Base-by-base conservation (phyloP, 1,140 invertebrate genomes). In the Drosophila ambigua region DNA sequence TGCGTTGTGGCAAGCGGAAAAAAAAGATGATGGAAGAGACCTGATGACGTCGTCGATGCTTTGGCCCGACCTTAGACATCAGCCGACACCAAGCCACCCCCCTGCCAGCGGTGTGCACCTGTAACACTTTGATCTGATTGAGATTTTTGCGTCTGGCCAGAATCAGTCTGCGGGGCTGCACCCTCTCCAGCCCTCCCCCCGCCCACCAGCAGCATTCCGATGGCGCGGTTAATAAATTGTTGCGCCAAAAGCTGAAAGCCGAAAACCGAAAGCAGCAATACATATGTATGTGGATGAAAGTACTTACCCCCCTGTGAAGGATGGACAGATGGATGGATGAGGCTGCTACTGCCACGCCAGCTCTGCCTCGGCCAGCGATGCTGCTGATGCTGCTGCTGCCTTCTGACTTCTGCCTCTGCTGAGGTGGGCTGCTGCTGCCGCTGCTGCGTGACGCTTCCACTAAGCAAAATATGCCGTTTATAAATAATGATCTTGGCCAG, bases 401-500 rank as follows among this genome's bases (percentile, higher is more conserved):
- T 20, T 8, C 20, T 28, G 35, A 11, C 49, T 16, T 20, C n/a
- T 53, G 51, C 51, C 31, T 35, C 15, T 53, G 15, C 51, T 53
- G 35, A 67, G 50, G 65, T 55, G 65, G 46, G 49, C 60, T 39
- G 35, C 23, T 4, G 43, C 52, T 46, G 67, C 62, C 74, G 77
- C 45, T 63, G 76, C 69, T 62, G 60, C 55, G 68, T 84, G 81
- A 87, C 74, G 82, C 84, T 64, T 80, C 78, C 82, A 85, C 69
- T 75, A 79, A 78, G 62, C 82, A 58, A 65, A 82, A 72, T 88
- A 82, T 82, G 78, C 88, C 88, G 83, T 88, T 87, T 87, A 87
- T 87, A 87, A 87, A 87, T 87, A 87, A 87, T 87, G 83, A 87
- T 87, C 78, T 87, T 87, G 78, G 82, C 75, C 82, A 88, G 83